Conservation (phyloP, 2,113 vertebrate species). For the Galbula dea region DNA sequence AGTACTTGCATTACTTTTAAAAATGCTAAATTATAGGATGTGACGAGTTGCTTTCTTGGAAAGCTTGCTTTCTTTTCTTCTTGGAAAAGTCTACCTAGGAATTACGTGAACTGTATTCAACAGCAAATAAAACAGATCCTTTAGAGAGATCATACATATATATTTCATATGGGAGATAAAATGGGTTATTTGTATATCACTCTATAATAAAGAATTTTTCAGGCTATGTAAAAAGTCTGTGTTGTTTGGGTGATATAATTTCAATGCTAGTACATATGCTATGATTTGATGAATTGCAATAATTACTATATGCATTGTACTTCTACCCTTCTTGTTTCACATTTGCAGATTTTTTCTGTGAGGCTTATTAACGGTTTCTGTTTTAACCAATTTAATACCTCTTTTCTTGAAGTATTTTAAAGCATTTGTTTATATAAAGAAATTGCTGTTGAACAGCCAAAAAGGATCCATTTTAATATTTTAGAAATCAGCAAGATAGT, state of each 20-base stretch:
- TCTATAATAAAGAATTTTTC: neutral
- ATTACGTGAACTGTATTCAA: neutral
- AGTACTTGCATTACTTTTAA: neutral
- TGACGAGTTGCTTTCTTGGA: neutral
- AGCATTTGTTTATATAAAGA: constrained; percentile 35
- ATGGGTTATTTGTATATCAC: neutral
- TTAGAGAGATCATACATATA: neutral
- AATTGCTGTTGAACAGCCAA: constrained; percentile 17
- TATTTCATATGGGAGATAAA: neutral
- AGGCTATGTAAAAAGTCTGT: neutral
- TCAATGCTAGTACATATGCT: neutral
- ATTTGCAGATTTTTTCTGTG: constrained; percentile 28
- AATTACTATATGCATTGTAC: constrained; percentile 38
- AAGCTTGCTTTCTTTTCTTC: no score
- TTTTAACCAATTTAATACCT: constrained; percentile 55
- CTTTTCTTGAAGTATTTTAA: constrained; percentile 26
- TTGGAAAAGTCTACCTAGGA: neutral
- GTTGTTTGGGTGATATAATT: neutral
- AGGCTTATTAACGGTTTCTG: constrained; percentile 27
- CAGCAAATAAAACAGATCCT: neutral
- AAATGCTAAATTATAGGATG: neutral
- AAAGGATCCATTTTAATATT: constrained; percentile 51
- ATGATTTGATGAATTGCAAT: constrained; percentile 54
- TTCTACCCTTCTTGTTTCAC: constrained; percentile 28
- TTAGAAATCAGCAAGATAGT: constrained; percentile 36